phyloP scores from a whole-genome alignment of 2,797 vertebrate genomes.

The Echiichthys vipera region DNA sequence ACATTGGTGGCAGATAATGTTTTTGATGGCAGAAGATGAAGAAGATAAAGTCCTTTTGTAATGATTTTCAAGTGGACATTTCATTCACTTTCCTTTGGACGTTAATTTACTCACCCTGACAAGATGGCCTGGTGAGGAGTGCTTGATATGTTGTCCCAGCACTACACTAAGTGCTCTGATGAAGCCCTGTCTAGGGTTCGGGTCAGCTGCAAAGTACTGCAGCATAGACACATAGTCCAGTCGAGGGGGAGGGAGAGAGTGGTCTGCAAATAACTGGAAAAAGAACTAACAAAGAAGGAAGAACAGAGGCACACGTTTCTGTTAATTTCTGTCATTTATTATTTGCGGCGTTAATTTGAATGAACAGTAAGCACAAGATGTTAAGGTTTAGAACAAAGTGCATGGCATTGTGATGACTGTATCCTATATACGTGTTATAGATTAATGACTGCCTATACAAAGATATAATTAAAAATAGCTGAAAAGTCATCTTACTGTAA shows the following conservation, averaged over 20 bases:
- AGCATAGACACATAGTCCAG: constrained; percentile 90
- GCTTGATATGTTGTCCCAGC: constrained; percentile 76
- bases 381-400: background rate
- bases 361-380: background rate
- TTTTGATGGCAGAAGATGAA: background rate
- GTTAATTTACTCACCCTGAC: constrained; percentile 66
- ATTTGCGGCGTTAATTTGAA: background rate
- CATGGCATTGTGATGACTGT: background rate
- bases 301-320: constrained; percentile 1
- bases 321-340: background rate
- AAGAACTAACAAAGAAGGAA: constrained; percentile 88
- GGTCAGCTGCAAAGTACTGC: constrained; percentile 89
- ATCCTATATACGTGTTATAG: background rate
- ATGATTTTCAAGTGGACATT: background rate
- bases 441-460: background rate
- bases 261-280: constrained; percentile 89
- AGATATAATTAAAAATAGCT: background rate
- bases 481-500: background rate
- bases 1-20: background rate
- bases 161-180: constrained; percentile 89
- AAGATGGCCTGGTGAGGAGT: constrained; percentile 55
- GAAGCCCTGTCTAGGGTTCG: constrained; percentile 86
- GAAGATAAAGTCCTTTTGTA: background rate
- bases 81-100: background rate
- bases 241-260: constrained; percentile 65